Base-by-base conservation (phyloP, 2,888 invertebrate species). In the Acanthosepion lycidas region DNA sequence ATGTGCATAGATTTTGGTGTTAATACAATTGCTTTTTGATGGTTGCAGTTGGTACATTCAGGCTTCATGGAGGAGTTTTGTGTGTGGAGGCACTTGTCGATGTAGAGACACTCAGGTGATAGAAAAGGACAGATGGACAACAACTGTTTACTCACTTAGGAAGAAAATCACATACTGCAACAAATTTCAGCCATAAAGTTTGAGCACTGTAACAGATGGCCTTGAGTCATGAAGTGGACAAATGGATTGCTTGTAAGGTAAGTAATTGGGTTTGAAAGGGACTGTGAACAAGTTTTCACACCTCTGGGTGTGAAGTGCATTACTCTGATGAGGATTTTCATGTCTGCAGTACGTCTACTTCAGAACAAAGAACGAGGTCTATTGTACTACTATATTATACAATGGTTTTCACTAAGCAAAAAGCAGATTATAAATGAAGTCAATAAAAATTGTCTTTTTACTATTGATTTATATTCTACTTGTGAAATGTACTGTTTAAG, bases 231-330 rank as follows among this genome's bases (percentile, higher is more conserved):
- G n/a, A n/a, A 15, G 15, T 33, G 78, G 33, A n/a, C 78, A 78
- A 78, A 78, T n/a, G 78, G 15, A n/a, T 78, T 78, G 78, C 78
- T 33, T 33, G n/a, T 78, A n/a, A 78, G 78, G n/a, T 78, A 78
- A 78, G 78, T 78, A 78, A 78, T 78, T 78, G 78, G 78, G 78
- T 78, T 78, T n/a, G 78, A 78, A 78, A 78, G n/a, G 78, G n/a
- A 78, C 78, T n/a, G n/a, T 78, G 78, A 12, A 33, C 78, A 78
- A 78, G n/a, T n/a, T 78, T 78, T 78, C 78, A 78, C 15, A 78
- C n/a, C 33, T 78, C 33, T 78, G 8, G n/a, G 12, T 78, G 78
- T 78, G 78, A 78, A n/a, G 78, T 78, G 78, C 78, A 78, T 78
- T n/a, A 78, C n/a, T 78, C 18, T 78, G 23, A 78, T 78, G 78